Evolutionary conservation across 2,888 invertebrate genomes (phyloP).

Genomic region (Scrobipalpa atriplicella): DNA sequence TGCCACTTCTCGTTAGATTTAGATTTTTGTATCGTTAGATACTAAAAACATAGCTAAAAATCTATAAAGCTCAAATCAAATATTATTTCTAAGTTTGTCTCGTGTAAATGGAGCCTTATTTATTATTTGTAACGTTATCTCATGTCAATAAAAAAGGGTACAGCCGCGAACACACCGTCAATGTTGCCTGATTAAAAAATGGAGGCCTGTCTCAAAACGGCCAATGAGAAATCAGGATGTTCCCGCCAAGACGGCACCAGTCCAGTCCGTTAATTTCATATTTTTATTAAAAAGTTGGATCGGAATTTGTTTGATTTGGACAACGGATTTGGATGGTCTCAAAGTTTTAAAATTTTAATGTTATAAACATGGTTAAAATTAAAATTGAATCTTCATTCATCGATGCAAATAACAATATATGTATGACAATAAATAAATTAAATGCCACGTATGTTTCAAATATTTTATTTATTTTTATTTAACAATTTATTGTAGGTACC

Average conservation of each 20-base stretch:
- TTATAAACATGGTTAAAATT: too few relatives aligned
- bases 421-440: too few relatives aligned
- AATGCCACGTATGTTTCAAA: too few relatives aligned
- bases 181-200: slow-evolving; percentile 31
- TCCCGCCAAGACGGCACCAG: slow-evolving; percentile 53
- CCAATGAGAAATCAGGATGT: slow-evolving; percentile 58
- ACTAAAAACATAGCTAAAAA: too few relatives aligned
- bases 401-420: too few relatives aligned
- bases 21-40: not conserved
- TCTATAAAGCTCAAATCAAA: not conserved
- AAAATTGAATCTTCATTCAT: too few relatives aligned
- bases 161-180: slow-evolving; percentile 25
- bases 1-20: not conserved
- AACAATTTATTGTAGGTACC: too few relatives aligned
- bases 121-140: not conserved
- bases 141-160: slow-evolving; percentile 6
- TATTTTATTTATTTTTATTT: too few relatives aligned
- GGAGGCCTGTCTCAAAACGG: slow-evolving; percentile 55
- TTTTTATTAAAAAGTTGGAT: not conserved
- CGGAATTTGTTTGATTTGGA: too few relatives aligned
- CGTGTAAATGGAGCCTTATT: not conserved
- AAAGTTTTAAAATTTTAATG: too few relatives aligned
- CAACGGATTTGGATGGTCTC: too few relatives aligned
- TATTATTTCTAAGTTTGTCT: not conserved
- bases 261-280: slow-evolving; percentile 39